Conservation (phyloP, 2,888 invertebrate genomes). For the Nasonovia ribisnigri region DNA sequence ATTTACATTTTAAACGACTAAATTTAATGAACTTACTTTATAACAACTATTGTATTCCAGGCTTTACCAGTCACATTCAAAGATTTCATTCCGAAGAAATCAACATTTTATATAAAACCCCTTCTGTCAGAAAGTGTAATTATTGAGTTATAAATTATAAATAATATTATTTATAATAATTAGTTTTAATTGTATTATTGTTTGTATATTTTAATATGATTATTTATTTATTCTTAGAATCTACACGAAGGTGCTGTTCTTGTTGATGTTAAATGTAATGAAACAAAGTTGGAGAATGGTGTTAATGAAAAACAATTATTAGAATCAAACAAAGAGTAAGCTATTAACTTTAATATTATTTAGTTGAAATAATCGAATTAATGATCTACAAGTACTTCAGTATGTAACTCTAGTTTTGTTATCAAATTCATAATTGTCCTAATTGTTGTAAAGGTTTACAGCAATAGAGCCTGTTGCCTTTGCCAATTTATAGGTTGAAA, state of each 20-base stretch:
- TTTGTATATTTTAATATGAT: neutral
- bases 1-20: neutral
- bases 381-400: too few species aligned
- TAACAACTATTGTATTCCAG: slow-evolving; percentile 18
- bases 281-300: neutral
- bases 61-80: slow-evolving; percentile 50
- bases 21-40: neutral
- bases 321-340: neutral
- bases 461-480: too few species aligned
- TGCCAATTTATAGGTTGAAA: too few species aligned
- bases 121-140: slow-evolving; percentile 45
- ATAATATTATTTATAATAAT: neutral
- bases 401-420: too few species aligned
- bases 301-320: neutral
- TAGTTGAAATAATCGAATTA: too few species aligned
- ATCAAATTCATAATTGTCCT: too few species aligned
- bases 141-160: neutral
- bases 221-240: neutral
- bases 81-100: neutral
- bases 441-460: too few species aligned
- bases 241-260: slow-evolving; percentile 29
- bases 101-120: neutral
- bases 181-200: neutral
- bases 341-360: neutral
- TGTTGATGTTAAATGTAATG: slow-evolving; percentile 8